Conservation (phyloP, 2,888 invertebrate genomes). For the Pardosa pseudoannulata region DNA sequence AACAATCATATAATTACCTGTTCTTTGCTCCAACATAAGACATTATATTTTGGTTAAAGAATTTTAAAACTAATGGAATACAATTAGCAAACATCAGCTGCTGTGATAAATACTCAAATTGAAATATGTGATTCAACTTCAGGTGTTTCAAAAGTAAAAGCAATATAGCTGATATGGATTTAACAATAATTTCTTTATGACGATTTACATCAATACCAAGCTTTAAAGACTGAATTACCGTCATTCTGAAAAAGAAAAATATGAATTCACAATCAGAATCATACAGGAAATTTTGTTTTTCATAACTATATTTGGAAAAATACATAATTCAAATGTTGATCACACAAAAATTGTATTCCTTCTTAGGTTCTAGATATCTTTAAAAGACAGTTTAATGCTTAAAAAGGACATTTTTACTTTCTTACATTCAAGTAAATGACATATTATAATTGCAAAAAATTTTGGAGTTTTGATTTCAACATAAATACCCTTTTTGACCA, state of each 20-base stretch:
- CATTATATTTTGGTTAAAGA: conserved; percentile 98
- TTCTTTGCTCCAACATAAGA: conserved; percentile 96
- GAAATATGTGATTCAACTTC: conserved; percentile 97
- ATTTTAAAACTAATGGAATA: conserved; percentile 97
- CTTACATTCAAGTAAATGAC: no score
- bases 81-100: conserved; percentile 99
- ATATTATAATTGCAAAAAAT: no score
- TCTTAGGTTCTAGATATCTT: no score
- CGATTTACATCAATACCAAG: conserved; percentile 97
- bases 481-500: no score
- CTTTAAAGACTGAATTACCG: conserved; percentile 94
- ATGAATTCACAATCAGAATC: neutral
- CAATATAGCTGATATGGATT: conserved; percentile 84
- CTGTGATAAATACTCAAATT: conserved; percentile 99
- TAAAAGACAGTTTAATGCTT: no score
- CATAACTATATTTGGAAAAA: no score
- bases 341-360: no score
- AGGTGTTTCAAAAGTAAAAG: conserved; percentile 96
- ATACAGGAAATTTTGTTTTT: conserved; percentile 32
- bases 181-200: conserved; percentile 95
- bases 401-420: no score
- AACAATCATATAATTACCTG: conserved; percentile 79
- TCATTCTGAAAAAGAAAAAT: conserved; percentile 82
- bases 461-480: no score
- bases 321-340: no score